phyloP scores from a whole-genome alignment of 1,140 invertebrate genomes.

The Drosophila tristis region DNA sequence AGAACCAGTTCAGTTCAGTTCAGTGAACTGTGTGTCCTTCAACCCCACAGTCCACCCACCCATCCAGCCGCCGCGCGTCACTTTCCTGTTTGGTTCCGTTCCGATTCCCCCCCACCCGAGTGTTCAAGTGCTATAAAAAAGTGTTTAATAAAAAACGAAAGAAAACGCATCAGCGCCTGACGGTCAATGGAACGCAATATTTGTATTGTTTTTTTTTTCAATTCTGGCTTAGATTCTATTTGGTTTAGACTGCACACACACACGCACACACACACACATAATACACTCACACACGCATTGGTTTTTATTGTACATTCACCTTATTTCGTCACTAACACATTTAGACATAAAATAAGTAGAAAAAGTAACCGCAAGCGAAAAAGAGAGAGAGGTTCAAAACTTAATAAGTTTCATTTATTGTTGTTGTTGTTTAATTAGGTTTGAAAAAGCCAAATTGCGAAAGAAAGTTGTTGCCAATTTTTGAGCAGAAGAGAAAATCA shows the following conservation, averaged over 20 bases:
- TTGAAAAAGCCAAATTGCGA: conserved; percentile 53
- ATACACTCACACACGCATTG: conserved; percentile 24
- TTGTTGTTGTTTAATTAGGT: conserved; percentile 82
- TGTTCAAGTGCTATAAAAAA: conserved; percentile 27
- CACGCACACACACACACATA: conserved; percentile 15
- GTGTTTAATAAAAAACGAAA: conserved; percentile 19
- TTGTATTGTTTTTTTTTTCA: conserved; percentile 24
- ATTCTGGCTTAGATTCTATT: conserved; percentile 22
- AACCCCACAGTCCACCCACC: background rate
- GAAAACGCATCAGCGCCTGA: conserved; percentile 35
- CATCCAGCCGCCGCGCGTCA: conserved; percentile 21
- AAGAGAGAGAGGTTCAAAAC: conserved; percentile 16
- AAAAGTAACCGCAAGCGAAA: conserved; percentile 7
- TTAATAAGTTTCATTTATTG: conserved; percentile 69
- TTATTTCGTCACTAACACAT: conserved; percentile 50
- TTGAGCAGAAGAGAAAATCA: conserved; percentile 21
- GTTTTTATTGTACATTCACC: conserved; percentile 40
- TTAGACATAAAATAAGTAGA: conserved; percentile 55
- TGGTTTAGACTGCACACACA: conserved; percentile 38
- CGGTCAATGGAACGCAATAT: conserved; percentile 55
- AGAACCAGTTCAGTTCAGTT: no score
- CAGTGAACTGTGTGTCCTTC: conserved; percentile 23
- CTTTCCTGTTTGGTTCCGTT: conserved; percentile 33
- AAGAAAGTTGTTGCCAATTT: conserved; percentile 60
- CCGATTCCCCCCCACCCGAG: background rate